A percentile compares a stretch with the other conserved stretches of the same genome.
Conservation (phyloP, 2,113 vertebrate genomes). For the Sula dactylatra region DNA sequence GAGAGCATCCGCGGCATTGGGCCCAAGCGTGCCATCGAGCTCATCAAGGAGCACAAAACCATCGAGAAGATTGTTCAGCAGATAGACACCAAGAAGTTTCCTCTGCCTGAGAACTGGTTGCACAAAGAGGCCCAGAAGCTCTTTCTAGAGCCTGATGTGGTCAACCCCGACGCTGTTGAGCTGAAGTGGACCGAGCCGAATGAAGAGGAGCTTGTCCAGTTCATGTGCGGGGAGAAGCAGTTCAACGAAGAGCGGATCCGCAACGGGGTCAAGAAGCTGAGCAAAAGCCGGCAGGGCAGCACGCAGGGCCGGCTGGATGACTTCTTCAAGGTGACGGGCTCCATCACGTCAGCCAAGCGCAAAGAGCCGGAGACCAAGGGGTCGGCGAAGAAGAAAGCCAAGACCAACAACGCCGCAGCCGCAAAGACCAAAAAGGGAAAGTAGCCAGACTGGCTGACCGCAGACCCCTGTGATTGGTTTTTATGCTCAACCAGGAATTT, state of each 20-base stretch:
- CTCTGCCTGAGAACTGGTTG: conserved; percentile 89
- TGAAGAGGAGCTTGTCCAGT: conserved; percentile 84
- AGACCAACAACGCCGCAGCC: conserved; percentile 57
- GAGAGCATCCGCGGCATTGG: conserved; percentile 94
- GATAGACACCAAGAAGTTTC: conserved; percentile 87
- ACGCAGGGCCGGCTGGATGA: conserved; percentile 94
- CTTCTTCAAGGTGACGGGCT: conserved; percentile 94
- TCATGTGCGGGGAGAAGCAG: conserved; percentile 93
- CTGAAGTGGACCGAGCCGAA: conserved; percentile 90
- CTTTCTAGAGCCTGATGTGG: conserved; percentile 88
- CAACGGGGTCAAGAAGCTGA: conserved; percentile 85
- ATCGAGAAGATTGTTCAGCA: conserved; percentile 92
- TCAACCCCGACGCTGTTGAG: conserved; percentile 80
- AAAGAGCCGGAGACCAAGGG: conserved; percentile 89
- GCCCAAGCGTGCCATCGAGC: conserved; percentile 92
- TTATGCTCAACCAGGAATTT: background rate
- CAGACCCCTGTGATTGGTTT: background rate
- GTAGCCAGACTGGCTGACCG: background rate
- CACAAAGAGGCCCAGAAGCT: conserved; percentile 88
- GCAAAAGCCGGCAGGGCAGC: conserved; percentile 91
- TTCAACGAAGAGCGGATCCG: conserved; percentile 94
- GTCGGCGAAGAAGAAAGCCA: conserved; percentile 87
- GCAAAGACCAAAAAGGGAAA: conserved; percentile 84
- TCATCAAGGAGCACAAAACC: conserved; percentile 89
- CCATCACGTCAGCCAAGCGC: conserved; percentile 89